Conservation (phyloP, 2,113 vertebrate species). For the Pomatostomus ruficeps region DNA sequence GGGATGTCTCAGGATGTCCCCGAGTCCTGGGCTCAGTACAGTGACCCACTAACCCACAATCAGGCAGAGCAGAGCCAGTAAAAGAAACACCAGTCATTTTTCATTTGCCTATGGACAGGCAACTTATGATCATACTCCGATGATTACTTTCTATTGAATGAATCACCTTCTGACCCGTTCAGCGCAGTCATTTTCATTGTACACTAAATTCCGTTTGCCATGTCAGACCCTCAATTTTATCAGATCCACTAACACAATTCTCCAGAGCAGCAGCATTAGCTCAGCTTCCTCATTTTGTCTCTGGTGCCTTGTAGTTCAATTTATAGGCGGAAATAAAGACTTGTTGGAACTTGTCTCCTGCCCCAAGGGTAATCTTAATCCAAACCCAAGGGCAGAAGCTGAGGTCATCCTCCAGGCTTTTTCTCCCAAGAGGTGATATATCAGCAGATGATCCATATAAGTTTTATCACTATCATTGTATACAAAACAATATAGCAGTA, state of each 20-base stretch:
- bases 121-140: slow-evolving; percentile 20
- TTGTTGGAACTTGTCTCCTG: slow-evolving; percentile 17
- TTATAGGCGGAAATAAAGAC: slow-evolving; percentile 53
- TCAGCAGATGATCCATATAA: background rate
- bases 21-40: background rate
- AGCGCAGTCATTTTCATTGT: slow-evolving; percentile 45
- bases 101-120: slow-evolving; percentile 45
- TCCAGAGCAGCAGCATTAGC: slow-evolving; percentile 43
- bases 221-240: slow-evolving; percentile 53
- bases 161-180: slow-evolving; percentile 20
- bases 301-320: slow-evolving; percentile 48
- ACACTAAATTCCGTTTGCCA: slow-evolving; percentile 44
- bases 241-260: slow-evolving; percentile 55
- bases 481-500: background rate
- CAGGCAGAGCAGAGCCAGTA: background rate
- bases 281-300: slow-evolving; percentile 50
- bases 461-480: background rate
- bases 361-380: background rate
- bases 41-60: background rate
- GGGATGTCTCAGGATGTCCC: too few species aligned
- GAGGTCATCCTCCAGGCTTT: background rate
- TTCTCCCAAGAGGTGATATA: background rate
- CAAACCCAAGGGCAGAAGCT: slow-evolving; percentile 18
- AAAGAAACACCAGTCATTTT: background rate
- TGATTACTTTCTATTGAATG: slow-evolving; percentile 47